Evolutionary conservation across 2,113 vertebrate genomes (phyloP).

Genomic region (Caloenas nicobarica): DNA sequence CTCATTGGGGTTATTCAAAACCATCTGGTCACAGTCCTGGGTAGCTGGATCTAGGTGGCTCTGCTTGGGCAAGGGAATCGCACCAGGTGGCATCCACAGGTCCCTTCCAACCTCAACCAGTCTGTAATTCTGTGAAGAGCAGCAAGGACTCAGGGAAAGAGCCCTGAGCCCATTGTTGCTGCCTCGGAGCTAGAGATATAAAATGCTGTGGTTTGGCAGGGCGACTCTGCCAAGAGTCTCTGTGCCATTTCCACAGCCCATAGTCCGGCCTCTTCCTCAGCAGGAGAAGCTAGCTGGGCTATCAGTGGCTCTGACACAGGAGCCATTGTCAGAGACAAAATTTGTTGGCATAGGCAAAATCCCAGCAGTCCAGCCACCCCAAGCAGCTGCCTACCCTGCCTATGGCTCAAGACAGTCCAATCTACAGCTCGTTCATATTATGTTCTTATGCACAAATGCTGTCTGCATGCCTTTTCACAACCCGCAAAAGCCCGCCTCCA

Average conservation of each 20-base stretch:
- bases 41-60: not conserved
- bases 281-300: not conserved
- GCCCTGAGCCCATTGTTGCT: not conserved
- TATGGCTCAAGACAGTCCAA: not conserved
- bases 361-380: not conserved
- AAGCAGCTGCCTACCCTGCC: not conserved
- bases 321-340: not conserved
- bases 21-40: not conserved
- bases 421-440: not conserved
- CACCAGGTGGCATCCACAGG: not conserved
- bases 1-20: not conserved
- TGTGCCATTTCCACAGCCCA: not conserved
- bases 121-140: not conserved
- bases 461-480: not conserved
- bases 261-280: not conserved
- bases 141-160: not conserved
- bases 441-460: not conserved
- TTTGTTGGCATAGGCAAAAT: not conserved
- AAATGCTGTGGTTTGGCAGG: not conserved
- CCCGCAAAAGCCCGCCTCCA: not conserved
- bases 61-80: not conserved
- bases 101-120: not conserved
- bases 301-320: not conserved
- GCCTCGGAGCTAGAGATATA: not conserved
- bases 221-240: accelerated